Evolutionary conservation across 2,888 invertebrate species (phyloP).

Genomic region (Melipona beecheii): DNA sequence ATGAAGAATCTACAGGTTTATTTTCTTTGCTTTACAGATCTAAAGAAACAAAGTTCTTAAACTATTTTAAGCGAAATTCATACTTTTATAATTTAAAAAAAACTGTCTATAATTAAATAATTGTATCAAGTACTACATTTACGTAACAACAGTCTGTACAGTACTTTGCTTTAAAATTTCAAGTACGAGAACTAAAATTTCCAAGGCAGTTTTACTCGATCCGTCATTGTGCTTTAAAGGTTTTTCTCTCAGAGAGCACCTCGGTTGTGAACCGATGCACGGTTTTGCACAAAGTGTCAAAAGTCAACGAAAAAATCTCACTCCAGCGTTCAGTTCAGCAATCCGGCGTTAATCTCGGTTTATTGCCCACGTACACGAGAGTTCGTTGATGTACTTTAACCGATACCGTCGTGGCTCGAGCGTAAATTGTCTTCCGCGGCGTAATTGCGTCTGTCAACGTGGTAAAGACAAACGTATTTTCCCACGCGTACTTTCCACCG

Average conservation of each 20-base stretch:
- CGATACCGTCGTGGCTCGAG: slow-evolving; percentile 3
- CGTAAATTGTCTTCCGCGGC: slow-evolving; percentile 21
- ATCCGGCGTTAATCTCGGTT: not conserved
- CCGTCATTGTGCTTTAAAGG: not conserved
- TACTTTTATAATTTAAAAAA: not conserved
- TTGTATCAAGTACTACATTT: not conserved
- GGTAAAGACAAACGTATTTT: slow-evolving; percentile 20
- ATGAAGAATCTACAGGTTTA: not conserved
- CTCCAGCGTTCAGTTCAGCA: slow-evolving; percentile 16
- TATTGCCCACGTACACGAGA: not conserved
- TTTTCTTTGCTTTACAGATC: not conserved
- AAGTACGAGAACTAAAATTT: not conserved
- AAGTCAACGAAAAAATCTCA: slow-evolving; percentile 33
- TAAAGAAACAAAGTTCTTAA: no score
- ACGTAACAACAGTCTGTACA: not conserved
- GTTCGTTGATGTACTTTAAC: not conserved
- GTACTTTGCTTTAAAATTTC: no score
- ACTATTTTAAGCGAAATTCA: not conserved
- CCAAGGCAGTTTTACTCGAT: not conserved
- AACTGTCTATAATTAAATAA: not conserved
- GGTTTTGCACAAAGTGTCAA: slow-evolving; percentile 39
- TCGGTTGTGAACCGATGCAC: not conserved
- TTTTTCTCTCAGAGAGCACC: not conserved
- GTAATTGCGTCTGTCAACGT: slow-evolving; percentile 44
- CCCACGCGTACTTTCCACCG: slow-evolving; percentile 29